phyloP scores from a whole-genome alignment of 2,113 vertebrate genomes.

The Mesoclemmys tuberculata region DNA sequence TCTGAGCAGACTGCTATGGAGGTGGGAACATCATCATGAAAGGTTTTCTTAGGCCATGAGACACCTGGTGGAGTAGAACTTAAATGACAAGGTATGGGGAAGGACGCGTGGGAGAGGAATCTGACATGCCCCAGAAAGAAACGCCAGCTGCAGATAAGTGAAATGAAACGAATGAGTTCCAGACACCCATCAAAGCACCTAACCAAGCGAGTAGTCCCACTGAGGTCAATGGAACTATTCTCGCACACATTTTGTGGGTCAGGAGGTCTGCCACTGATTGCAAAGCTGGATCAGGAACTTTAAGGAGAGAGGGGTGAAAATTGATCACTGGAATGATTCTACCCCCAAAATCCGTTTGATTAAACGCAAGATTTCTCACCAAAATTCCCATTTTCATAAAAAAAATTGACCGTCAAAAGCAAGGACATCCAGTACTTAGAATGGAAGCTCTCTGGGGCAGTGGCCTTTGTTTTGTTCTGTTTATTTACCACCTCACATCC shows the following conservation, averaged over 20 bases:
- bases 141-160: not conserved
- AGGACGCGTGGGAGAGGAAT: not conserved
- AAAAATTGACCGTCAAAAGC: not conserved
- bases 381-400: not conserved
- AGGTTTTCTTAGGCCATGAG: not conserved
- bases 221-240: not conserved
- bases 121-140: not conserved
- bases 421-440: no score
- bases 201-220: not conserved
- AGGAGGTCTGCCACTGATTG: not conserved
- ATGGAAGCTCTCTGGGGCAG: not conserved
- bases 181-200: fast-evolving
- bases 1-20: not conserved
- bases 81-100: not conserved
- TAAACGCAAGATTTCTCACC: not conserved
- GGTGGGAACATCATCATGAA: not conserved
- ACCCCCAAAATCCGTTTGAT: not conserved
- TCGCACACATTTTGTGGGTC: not conserved
- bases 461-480: not conserved
- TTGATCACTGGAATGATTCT: no score
- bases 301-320: not conserved
- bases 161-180: not conserved
- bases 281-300: not conserved
- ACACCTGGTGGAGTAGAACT: not conserved
- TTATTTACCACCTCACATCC: not conserved